phyloP scores from a whole-genome alignment of 2,797 vertebrate genomes.

The Allobates femoralis region DNA sequence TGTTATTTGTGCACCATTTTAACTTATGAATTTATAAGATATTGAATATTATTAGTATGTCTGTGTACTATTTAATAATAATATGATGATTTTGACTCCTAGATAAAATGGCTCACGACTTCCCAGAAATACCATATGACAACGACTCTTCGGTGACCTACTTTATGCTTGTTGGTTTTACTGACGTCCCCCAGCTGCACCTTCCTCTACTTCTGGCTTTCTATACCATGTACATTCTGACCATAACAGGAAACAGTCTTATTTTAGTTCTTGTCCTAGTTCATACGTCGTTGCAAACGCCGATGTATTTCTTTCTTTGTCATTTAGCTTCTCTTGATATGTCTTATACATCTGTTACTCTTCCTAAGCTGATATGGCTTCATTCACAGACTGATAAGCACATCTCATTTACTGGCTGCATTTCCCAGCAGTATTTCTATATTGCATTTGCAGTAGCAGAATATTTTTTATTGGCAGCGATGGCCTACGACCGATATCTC shows the following conservation, averaged over 20 bases:
- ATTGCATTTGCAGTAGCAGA: constrained; percentile 64
- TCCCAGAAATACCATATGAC: neutral
- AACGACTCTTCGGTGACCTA: neutral
- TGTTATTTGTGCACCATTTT: neutral
- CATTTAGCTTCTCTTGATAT: constrained; percentile 61
- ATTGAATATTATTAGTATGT: too few relatives aligned
- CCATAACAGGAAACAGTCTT: constrained; percentile 38
- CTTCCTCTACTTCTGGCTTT: constrained; percentile 12
- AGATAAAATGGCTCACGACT: neutral
- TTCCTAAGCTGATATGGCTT: constrained; percentile 57
- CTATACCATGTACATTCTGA: neutral
- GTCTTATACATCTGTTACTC: constrained; percentile 61
- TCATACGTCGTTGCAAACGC: constrained; percentile 12
- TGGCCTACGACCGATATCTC: constrained; percentile 64
- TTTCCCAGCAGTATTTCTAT: constrained; percentile 67
- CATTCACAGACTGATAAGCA: constrained; percentile 19
- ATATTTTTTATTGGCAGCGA: constrained; percentile 65
- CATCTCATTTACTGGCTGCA: constrained; percentile 60
- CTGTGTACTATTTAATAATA: neutral
- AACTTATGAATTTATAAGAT: too few relatives aligned
- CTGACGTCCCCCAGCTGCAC: neutral
- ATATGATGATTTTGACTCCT: neutral
- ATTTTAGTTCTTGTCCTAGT: neutral
- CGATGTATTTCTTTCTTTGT: constrained; percentile 66
- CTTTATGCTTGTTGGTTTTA: neutral